Base-by-base conservation (phyloP, 92 coral and sea anemone species). In the Bergia sp. region DNA sequence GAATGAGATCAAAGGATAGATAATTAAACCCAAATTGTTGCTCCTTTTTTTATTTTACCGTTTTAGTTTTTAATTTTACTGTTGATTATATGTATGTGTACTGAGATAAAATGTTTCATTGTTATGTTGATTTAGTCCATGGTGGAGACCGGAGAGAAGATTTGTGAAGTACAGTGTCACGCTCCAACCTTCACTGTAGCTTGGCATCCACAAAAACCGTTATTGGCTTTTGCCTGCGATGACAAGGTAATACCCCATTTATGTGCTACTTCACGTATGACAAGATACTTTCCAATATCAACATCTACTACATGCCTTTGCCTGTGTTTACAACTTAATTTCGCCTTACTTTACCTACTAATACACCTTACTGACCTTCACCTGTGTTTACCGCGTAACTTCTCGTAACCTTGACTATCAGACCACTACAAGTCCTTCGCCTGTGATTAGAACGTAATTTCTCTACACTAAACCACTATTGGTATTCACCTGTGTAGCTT, bases 171-270 rank as follows among this genome's bases (percentile, higher is more conserved):
- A 42, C 99, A 92, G 78, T 97, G 99, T 76, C 93, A 94, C 73
- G 98, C 99, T 79, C 99, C 99, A 13, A 97, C 99, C 11, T 97
- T 97, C 78, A 97, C 99, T 38, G 95, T 97, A 40, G 99, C 99
- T 20, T 97, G 99, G 99, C 99, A 97, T 86, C 99, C 99, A n/a
- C 91, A 89, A 43, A 96, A 96, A 91, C 98, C 98, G 40, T 89
- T 97, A 6, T 89, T 94, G 23, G 99, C 99, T 1, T 97, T 97
- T 65, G 99, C 99, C 72, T 97, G 99, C 86, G 99, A 97, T 79
- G 99, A 97, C 86, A 97, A 97, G 97, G 99, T 97, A 85, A 10
- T 42, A 2, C 3, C 16, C 77, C 77, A 7, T 37, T 15, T 7
- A 37, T 73, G 42, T 37, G 37, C 47, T 23, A 7, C 41, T 83